Base-by-base conservation (phyloP, 1,140 invertebrate species). In the Gyrodactylus salaris region DNA sequence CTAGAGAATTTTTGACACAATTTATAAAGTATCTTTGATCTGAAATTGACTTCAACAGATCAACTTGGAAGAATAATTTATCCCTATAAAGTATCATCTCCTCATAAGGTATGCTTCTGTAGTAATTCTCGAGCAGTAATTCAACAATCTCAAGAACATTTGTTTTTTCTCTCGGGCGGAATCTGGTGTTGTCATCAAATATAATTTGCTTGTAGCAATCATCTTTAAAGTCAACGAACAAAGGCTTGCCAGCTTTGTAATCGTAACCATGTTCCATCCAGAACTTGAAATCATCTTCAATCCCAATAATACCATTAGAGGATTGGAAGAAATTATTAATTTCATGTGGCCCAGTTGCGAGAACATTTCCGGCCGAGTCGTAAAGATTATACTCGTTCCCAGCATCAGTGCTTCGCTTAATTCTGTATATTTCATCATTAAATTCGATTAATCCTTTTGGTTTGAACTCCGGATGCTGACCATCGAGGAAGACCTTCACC, bases 251-350 rank as follows among this genome's bases (percentile, higher is more conserved):
- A 0, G 77, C 74, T 25, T 71, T 70, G 73, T 78, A 76, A 68
- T 77, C 73, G 74, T 78, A 80, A 16, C 74, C 73, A 73, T 79
- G 74, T 19, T 75, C 75, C 68, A 78, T 77, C 79, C 79, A 80
- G 70, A 76, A 76, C 21, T 24, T 25, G 73, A 80, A 79, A 73
- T 80, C 79, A 73, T 80, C 79, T 27, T 76, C 76, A 74, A 76
- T 79, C 2, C 76, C 79, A 1, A 74, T 75, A 26, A 80, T 77
- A 16, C 79, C 79, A 70, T 73, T 73, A 16, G 74, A 75, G 20
- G 75, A 70, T 2, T 74, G 77, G 25, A 79, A 71, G 70, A 77
- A 75, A 1, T 78, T 74, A 72, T 79, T 79, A 54, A 80, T 79
- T 25, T 77, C 77, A 27, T 76, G 74, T 68, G 78, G 78, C 7